A percentile compares a stretch with the other conserved stretches of the same genome.
Evolutionary conservation across 2,797 vertebrate species (phyloP).

Genomic region (Cryptoprocta ferox): DNA sequence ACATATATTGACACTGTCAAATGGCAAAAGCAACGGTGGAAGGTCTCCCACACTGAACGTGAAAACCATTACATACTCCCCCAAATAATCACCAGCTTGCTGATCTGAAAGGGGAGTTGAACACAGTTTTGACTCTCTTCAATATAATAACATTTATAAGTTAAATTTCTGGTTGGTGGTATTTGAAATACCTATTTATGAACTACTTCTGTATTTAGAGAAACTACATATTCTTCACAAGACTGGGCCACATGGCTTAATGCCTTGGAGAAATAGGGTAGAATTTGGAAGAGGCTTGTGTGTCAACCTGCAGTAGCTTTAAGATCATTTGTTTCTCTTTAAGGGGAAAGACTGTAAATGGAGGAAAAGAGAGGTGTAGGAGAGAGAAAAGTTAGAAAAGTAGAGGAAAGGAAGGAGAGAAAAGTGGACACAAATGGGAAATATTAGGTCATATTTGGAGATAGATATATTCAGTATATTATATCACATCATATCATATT

Average conservation of each 20-base stretch:
- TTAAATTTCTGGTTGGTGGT: not conserved
- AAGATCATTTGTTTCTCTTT: not conserved
- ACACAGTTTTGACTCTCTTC: not conserved
- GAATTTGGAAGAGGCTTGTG: not conserved
- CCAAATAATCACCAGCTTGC: not conserved
- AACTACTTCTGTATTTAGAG: not conserved
- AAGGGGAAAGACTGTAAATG: not conserved
- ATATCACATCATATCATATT: not conserved
- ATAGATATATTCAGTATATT: not conserved
- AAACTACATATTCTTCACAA: slow-evolving; percentile 17
- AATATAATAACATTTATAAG: not conserved
- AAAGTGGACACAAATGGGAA: not conserved
- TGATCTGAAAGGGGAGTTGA: not conserved
- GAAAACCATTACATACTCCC: not conserved
- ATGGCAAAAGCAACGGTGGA: not conserved
- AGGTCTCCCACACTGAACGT: not conserved
- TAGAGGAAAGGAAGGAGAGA: not conserved
- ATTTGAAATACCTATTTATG: not conserved
- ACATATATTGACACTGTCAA: not conserved
- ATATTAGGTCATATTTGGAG: not conserved
- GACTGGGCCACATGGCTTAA: not conserved
- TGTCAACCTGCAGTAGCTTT: not conserved
- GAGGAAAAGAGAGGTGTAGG: not conserved
- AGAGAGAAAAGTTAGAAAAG: not conserved
- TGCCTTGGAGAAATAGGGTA: not conserved